phyloP scores from a whole-genome alignment of 2,888 invertebrate genomes.

The Lucinisca nassula region DNA sequence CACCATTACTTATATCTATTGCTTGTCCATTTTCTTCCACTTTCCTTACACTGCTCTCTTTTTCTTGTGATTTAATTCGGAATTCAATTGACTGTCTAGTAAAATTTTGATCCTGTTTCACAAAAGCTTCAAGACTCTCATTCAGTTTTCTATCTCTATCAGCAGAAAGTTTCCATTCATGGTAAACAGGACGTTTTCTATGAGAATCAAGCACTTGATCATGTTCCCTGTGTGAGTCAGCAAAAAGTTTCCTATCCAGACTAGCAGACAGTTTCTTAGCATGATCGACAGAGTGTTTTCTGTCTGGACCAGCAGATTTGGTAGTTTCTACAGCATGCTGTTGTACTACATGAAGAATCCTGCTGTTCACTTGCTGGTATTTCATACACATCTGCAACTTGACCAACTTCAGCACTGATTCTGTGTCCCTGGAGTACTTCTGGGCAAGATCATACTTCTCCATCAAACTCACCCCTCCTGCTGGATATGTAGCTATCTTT shows the following conservation, averaged over 20 bases:
- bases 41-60: not conserved
- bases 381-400: constrained; percentile 67
- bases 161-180: not conserved
- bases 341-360: constrained; percentile 47
- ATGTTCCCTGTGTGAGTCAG: not conserved
- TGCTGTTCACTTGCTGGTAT: constrained; percentile 52
- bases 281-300: not conserved
- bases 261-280: not conserved
- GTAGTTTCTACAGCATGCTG: constrained; percentile 46
- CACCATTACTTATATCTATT: no score
- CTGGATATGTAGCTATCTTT: constrained; percentile 64
- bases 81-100: not conserved
- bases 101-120: not conserved
- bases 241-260: not conserved
- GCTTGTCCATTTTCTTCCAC: not conserved
- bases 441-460: constrained; percentile 63
- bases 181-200: not conserved
- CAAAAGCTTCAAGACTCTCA: not conserved
- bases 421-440: constrained; percentile 62
- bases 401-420: constrained; percentile 59
- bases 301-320: not conserved
- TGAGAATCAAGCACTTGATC: not conserved
- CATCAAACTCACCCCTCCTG: constrained; percentile 51
- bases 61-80: not conserved
- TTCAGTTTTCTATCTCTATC: not conserved